A percentile compares a stretch with the other conserved stretches of the same genome.
These are phyloP conservation scores for Lophochroa leadbeateri DNA, from an alignment of 2,113 vertebrate species.

Conservation along the genomic window DNA sequence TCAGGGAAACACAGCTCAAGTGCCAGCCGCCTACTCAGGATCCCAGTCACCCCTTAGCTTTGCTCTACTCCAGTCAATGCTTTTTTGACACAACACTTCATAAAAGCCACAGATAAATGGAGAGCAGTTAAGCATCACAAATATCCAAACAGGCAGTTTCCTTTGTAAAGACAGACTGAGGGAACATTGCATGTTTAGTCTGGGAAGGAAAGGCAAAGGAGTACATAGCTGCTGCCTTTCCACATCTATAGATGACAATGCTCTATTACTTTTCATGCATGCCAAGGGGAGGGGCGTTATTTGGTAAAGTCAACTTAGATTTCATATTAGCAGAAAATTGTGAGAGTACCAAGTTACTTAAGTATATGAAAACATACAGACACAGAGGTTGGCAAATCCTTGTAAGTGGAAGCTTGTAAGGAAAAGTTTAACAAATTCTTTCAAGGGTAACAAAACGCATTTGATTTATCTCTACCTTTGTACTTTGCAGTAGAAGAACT, in stretches of 20 bases:
- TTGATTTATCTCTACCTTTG: neutral
- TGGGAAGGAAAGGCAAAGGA: neutral
- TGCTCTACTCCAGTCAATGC: neutral
- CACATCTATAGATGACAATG: neutral
- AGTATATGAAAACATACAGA: neutral
- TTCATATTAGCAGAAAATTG: neutral
- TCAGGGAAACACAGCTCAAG: neutral
- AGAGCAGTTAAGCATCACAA: neutral
- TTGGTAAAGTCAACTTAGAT: neutral
- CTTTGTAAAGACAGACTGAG: neutral
- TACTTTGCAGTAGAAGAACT: neutral
- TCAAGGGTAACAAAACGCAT: neutral
- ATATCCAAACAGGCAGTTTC: neutral
- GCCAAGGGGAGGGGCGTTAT: neutral
- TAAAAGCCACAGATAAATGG: neutral
- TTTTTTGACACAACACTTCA: neutral
- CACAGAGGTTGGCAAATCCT: neutral
- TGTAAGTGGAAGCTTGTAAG: neutral
- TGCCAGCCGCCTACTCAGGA: accelerated
- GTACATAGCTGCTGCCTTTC: neutral
- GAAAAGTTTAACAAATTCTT: neutral
- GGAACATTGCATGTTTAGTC: neutral
- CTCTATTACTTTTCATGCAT: neutral
- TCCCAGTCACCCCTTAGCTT: neutral
- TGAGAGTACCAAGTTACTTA: neutral